Evolutionary conservation across 53 echinoderm and acorn worm species (phyloP), one percentile per base, ranked within the genome.

Genomic region (Holothuria leucospilota): DNA sequence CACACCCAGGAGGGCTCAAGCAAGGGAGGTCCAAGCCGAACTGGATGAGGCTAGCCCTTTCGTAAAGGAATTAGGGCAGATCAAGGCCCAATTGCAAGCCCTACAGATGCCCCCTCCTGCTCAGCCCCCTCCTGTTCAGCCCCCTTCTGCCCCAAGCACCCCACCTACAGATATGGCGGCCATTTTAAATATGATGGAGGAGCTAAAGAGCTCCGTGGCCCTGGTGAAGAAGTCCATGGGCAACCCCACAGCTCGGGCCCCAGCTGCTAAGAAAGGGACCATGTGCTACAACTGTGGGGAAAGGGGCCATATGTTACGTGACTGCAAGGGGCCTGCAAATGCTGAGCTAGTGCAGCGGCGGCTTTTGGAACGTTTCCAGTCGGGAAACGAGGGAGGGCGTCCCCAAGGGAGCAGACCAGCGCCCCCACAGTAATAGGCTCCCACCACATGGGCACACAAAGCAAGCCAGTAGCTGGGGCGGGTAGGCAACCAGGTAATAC

Each of bases 251-350:
- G 27, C 39, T 30, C 5, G 12, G 21, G 52, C 14, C 8, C 51
- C 46, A 6, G 2, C 62, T 11, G 34, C 27, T 0, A 24, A 28
- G 20, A 62, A 46, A 13, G 29, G 34, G 60, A 63, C 38, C 67
- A 5, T 92, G 21, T 91, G 92, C 34, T 91, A 83, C 51, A 89
- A 87, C 46, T 92, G 89, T 75, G 92, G 92, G 1, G 73, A 86
- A 62, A 20, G 16, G 20, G 92, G 90, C 11, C 89, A 89, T 70
- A 73, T 73, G 63, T 20, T 84, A 87, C 18, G 51, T 4, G 68
- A 29, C 0, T 92, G 93, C 69, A 61, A 41, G 29, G 84, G 78
- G 23, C 29, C 52, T 51, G 61, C 71, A 0, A 79, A 92, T 49
- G 64, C 92, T 18, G 39, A 25, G 18, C 9, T 71, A 14, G 92